phyloP scores from a whole-genome alignment of 1,140 invertebrate species.

The Camponotus pennsylvanicus region DNA sequence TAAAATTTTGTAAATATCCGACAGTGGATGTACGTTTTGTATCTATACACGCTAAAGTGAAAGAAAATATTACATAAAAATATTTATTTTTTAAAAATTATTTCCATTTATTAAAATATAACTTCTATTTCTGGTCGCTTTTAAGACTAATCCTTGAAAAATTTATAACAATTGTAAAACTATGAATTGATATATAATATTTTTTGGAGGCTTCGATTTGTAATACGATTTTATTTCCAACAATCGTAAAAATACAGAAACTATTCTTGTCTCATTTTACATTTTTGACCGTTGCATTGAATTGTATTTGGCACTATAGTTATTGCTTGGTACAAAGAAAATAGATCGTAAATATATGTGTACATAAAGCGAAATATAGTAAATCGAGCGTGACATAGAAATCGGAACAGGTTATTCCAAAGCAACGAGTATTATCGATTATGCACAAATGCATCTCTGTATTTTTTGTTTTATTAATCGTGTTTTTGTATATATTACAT shows the following conservation, averaged over 20 bases:
- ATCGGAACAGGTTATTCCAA: slow-evolving; percentile 30
- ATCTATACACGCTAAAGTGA: too few relatives aligned
- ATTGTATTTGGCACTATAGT: slow-evolving; percentile 6
- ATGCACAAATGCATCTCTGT: background rate
- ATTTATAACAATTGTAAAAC: background rate
- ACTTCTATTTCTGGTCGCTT: background rate
- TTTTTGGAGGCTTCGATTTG: slow-evolving; percentile 7
- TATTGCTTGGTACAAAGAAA: background rate
- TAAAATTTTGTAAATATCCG: background rate
- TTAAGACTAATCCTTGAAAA: background rate
- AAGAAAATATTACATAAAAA: background rate
- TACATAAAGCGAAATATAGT: background rate
- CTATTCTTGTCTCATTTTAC: slow-evolving; percentile 33
- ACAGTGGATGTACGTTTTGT: too few relatives aligned
- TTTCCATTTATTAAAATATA: background rate
- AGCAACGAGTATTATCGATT: background rate
- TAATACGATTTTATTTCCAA: background rate
- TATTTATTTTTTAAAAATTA: background rate
- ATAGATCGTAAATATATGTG: slow-evolving; percentile 26
- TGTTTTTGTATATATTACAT: too few relatives aligned
- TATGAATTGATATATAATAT: background rate
- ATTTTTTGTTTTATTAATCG: too few relatives aligned
- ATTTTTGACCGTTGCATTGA: slow-evolving; percentile 19
- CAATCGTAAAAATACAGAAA: slow-evolving; percentile 21
- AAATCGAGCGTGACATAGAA: slow-evolving; percentile 22